Evolutionary conservation across 1,140 invertebrate species (phyloP), one percentile per base, ranked within the genome.

Genomic region (Portunus trituberculatus): DNA sequence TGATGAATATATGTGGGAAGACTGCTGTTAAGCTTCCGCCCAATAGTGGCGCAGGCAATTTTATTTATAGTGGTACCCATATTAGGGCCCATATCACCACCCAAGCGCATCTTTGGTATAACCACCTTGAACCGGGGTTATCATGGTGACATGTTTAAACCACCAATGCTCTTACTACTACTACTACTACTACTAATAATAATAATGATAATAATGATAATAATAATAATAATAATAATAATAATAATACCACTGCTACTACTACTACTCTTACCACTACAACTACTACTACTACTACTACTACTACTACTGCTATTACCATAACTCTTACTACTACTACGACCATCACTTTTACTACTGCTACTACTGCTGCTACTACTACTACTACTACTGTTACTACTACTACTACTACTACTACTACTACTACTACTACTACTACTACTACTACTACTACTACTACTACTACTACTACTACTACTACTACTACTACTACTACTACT

Each of bases 381-480:
- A 76, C 20, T 25, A 76, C 20, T 4, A 14, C 20, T 76, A 14
- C 20, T 20, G 4, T 76, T 25, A 76, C 20, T 25, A 76, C 20
- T 25, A 76, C 48, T 25, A 76, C 20, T 20, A 76, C 10, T 20
- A 76, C 20, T 25, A 76, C 59, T 20, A 76, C 59, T 76, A 76
- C 59, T 76, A 76, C 59, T 76, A 76, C 59, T 76, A 76, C 59
- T 76, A 76, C 59, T 76, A 76, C 59, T 76, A 76, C 59, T 76
- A 76, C 59, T 76, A 76, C 59, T 76, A 76, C 59, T 76, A 76
- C 59, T 76, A 76, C 59, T 76, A 76, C 59, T 76, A 76, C 59
- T 76, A 76, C 59, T 76, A 76, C 59, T 76, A 76, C 59, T 76
- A 76, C 59, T 76, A 76, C 59, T 76, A 76, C 59, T 76, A 76